Base-by-base conservation (phyloP, 2,888 invertebrate genomes). In the Drosophila mulleri region DNA sequence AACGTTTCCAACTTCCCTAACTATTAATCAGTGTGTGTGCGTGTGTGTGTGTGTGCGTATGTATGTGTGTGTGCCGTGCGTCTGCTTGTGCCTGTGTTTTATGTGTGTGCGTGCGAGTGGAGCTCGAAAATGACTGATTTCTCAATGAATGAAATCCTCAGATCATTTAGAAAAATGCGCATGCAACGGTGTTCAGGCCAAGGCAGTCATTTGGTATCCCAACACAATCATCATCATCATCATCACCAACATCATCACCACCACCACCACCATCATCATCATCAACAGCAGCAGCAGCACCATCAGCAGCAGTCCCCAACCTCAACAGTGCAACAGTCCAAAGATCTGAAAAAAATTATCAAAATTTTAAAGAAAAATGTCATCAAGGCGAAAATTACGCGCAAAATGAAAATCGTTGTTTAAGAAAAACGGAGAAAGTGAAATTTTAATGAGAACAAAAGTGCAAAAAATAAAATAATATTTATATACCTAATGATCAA, bases 151-250 rank as follows among this genome's bases (percentile, higher is more conserved):
- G 87, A 89, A 56, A 74, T 91, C 56, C 67, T 91, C 23, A 84
- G 85, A 82, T 90, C 87, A 29, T 90, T 91, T 72, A 82, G 80
- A 72, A 91, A 86, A 82, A 91, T 91, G 91, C 90, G 83, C 50
- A 88, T 90, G 88, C 81, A 90, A 62, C 82, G 77, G 42, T 39
- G 52, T 45, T 35, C 68, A 12, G 81, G 72, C 29, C 88, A 83
- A 63, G 67, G 63, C 74, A 73, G 50, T 66, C 52, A 62, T 11
- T 54, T 64, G 39, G 58, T 61, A n/a, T 29, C 69, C 32, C 41
- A 41, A 3, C n/a, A n/a, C 66, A 37, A 69, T 58, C 68, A 78
- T 32, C 42, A 70, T 8, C 58, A 66, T 58, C 64, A 69, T 12
- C 70, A 67, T 16, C 65, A 67, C 2, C 53, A 60, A 23, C 77